Base-by-base conservation (phyloP, 1,140 invertebrate genomes). In the Zaprionus lachaisei region DNA sequence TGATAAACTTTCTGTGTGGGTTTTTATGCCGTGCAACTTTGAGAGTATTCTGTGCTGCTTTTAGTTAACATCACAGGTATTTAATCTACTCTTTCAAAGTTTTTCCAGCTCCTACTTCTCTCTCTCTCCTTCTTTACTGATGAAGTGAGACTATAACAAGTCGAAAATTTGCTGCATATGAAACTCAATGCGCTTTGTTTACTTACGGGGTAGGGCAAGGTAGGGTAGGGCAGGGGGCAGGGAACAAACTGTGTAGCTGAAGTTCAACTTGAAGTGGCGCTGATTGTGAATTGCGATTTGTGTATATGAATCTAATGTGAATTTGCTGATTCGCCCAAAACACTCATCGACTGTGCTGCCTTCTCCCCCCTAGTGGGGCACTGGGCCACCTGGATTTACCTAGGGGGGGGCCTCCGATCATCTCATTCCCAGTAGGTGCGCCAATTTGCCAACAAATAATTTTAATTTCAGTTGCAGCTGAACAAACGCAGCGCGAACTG, bases 381-480 rank as follows among this genome's bases (percentile, higher is more conserved):
- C 6, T 47, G 7, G 41, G 41, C 41, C 41, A 17, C 6, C n/a
- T n/a, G 38, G 12, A 14, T 15, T 38, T 17, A 9, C 41, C 15
- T 15, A 28, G 26, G 26, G 0, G 34, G 38, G 15, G 4, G 6
- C 0, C 26, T 1, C 26, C 7, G 28, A 31, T 31, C 28, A 31
- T 9, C 28, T 34, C 9, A 34, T n/a, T 47, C 56, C 56, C 17
- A 37, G 56, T 34, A 58, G 56, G 56, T 58, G 56, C 37, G 56
- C 56, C 56, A 58, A 58, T 58, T 58, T 58, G 34, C 37, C 37
- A 58, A 24, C 37, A 37, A 58, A 58, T n/a, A 47, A 47, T 47
- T 38, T 47, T n/a, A 47, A 47, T 47, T 17, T 38, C 56, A 14
- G 56, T 34, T 22, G 56, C 56, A 58, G 56, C 56, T 58, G 56